Percentiles rank a stretch among this genome's conserved stretches.
Evolutionary conservation across 2,113 vertebrate genomes (phyloP).

Genomic region (Neotragus pygmaeus): DNA sequence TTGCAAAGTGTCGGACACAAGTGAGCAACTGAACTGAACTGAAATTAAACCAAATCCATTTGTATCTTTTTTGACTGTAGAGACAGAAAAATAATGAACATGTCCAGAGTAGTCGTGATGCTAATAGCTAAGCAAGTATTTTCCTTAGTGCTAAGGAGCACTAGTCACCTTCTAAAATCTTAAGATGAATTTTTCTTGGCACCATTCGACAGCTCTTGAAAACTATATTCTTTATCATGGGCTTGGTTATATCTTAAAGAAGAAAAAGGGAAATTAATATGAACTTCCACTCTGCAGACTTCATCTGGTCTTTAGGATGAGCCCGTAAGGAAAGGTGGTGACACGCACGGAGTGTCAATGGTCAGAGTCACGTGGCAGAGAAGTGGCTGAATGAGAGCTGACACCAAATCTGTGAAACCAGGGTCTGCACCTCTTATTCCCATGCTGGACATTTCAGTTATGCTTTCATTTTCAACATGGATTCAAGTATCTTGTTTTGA

Average conservation of each 20-base stretch:
- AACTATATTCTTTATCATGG: neutral
- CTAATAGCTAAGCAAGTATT: neutral
- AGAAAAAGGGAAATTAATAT: neutral
- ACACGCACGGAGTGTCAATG: fast-evolving
- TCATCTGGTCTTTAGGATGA: neutral
- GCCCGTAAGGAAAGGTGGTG: neutral
- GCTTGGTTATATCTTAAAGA: neutral
- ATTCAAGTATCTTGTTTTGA: neutral
- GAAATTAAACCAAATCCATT: neutral
- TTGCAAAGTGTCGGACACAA: neutral
- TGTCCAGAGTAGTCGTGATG: neutral
- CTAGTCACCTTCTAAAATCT: neutral
- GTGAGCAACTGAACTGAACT: neutral
- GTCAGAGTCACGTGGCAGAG: neutral
- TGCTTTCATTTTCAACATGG: neutral
- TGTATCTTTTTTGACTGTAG: neutral
- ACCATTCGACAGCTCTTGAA: neutral
- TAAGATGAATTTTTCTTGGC: neutral
- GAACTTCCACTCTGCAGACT: neutral
- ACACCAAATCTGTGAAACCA: neutral
- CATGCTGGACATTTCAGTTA: neutral
- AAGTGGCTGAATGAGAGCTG: neutral
- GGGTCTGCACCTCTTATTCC: neutral
- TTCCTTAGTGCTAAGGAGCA: neutral
- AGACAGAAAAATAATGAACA: neutral